Conservation (phyloP, 2,113 vertebrate species). For the Nematolebias whitei region DNA sequence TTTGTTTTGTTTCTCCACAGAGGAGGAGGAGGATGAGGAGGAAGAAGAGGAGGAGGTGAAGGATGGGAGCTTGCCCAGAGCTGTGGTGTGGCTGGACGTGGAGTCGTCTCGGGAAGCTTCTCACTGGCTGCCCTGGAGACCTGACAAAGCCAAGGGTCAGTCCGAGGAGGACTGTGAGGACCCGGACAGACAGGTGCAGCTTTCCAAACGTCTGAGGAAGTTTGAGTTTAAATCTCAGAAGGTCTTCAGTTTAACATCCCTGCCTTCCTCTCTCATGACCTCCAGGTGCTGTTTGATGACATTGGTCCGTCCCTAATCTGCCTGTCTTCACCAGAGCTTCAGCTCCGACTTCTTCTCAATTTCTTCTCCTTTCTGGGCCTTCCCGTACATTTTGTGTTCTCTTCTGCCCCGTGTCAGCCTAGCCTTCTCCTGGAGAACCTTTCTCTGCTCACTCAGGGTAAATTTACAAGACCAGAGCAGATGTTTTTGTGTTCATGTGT, state of each 20-base stretch:
- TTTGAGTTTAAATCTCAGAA: neutral
- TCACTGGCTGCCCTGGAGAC: constrained; percentile 95
- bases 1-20: constrained; percentile 38
- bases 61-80: constrained; percentile 85
- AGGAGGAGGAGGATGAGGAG: constrained; percentile 88
- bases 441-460: constrained; percentile 80
- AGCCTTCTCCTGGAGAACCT: constrained; percentile 86
- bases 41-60: constrained; percentile 88
- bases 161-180: constrained; percentile 95
- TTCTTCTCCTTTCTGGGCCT: constrained; percentile 92
- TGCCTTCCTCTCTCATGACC: neutral
- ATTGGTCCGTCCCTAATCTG: constrained; percentile 88
- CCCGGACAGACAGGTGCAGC: constrained; percentile 91
- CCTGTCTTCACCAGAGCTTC: constrained; percentile 80
- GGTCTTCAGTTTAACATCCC: constrained; percentile 8
- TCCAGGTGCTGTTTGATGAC: constrained; percentile 94
- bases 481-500: neutral
- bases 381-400: constrained; percentile 72
- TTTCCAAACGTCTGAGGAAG: neutral
- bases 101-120: constrained; percentile 87
- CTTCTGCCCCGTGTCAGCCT: constrained; percentile 69
- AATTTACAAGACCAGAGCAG: neutral
- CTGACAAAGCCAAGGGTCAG: constrained; percentile 89
- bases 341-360: constrained; percentile 77
- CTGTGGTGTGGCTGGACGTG: constrained; percentile 87